Evolutionary conservation across 2,888 invertebrate genomes (phyloP), one percentile per base, ranked within the genome.

Genomic region (Meiosimyza platycephala): DNA sequence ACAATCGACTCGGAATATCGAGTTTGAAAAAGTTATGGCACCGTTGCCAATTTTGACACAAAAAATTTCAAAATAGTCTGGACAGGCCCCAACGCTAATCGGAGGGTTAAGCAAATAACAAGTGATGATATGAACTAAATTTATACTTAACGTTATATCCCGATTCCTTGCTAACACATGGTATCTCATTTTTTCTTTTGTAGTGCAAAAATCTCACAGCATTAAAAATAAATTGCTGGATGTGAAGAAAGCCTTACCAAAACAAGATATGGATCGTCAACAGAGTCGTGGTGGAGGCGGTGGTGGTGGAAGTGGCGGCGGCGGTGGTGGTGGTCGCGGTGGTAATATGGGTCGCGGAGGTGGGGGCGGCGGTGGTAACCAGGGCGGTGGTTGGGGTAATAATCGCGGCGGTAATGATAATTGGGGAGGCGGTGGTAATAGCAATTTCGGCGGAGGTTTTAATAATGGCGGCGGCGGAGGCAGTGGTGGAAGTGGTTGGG

Each of bases 161-260:
- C 5, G 40, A 40, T 40, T 40, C 9, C 9, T 40, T 6, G 6
- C 40, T 40, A 40, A 40, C 40, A 18, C 15, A 48, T 64, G n/a
- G 28, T 50, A 48, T 9, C 16, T 16, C 54, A 6, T 66, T 12
- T 65, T 47, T 71, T 52, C 52, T 16, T 59, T 76, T 78, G 51
- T 85, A 93, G 92, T 94, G 79, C 92, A 95, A 85, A 91, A 93
- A 78, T 91, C 92, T 76, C 96, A 97, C 84, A 92, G 92, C 78
- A 91, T 97, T 55, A 93, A 94, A 77, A 95, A 95, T 4, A 93
- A 94, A 83, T 91, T 92, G 62, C 90, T 97, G 2, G 97, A 97
- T 83, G 97, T 97, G 0, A 97, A 97, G 85, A 97, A 97, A 87
- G 97, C 97, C 0, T 84, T 97, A 33, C 94, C 95, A 33, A 95